A percentile compares a stretch with the other conserved stretches of the same genome.
These are phyloP conservation scores for Diaprepes abbreviatus DNA, from an alignment of 2,888 invertebrate genomes.

Conservation along the genomic window DNA sequence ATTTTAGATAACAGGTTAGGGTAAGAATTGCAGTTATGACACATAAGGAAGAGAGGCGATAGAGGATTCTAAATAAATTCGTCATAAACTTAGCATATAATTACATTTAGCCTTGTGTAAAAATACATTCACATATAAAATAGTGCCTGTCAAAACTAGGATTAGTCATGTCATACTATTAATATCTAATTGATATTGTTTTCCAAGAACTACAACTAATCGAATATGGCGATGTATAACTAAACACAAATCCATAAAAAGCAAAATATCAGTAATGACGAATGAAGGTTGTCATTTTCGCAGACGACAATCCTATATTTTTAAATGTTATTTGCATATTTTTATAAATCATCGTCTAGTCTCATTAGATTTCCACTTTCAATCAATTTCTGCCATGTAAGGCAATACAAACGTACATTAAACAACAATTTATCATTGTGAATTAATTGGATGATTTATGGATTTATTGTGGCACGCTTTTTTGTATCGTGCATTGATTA, in stretches of 20 bases:
- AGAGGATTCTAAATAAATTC: no score
- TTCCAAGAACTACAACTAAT: background rate
- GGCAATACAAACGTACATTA: constrained; percentile 47
- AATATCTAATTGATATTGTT: background rate
- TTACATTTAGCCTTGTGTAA: no score
- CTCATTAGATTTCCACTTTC: constrained; percentile 50
- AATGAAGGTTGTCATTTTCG: constrained; percentile 25
- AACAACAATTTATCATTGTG: constrained; percentile 49
- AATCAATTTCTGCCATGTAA: constrained; percentile 48
- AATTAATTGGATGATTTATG: constrained; percentile 52
- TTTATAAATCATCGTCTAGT: constrained; percentile 31
- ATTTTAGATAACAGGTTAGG: no score
- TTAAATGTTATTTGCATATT: constrained; percentile 34
- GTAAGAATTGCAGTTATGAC: no score
- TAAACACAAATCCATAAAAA: constrained; percentile 23
- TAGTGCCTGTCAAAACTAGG: background rate
- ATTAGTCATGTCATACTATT: background rate
- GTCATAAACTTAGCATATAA: no score
- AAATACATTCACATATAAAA: background rate
- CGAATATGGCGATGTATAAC: constrained; percentile 8
- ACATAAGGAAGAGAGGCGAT: no score
- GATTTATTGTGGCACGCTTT: constrained; percentile 4
- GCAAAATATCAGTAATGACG: constrained; percentile 21
- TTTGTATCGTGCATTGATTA: constrained; percentile 22
- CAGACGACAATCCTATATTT: constrained; percentile 38